Conservation (phyloP, 2,888 invertebrate genomes). For the Pteria penguin region DNA sequence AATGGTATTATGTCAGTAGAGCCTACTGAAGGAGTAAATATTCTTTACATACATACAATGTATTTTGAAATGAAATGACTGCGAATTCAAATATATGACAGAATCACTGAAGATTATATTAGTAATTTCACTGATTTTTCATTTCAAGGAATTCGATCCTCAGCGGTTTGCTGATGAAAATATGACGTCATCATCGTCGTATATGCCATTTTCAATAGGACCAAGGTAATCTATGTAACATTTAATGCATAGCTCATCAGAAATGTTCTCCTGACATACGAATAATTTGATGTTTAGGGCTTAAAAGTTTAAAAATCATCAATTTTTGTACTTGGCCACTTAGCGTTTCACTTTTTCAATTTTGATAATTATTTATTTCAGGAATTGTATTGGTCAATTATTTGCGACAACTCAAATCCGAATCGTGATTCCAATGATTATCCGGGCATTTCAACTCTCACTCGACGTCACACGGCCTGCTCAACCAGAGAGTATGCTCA, state of each 20-base stretch:
- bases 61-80: too few species aligned
- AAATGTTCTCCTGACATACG: too few species aligned
- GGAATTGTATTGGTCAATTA: conserved; percentile 71
- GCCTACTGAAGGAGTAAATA: too few species aligned
- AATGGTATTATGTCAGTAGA: too few species aligned
- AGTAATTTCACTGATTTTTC: background rate
- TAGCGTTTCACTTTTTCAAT: background rate
- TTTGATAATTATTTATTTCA: conserved; percentile 42
- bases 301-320: too few species aligned
- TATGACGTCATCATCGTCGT: conserved; percentile 53
- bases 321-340: too few species aligned
- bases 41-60: too few species aligned
- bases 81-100: too few species aligned
- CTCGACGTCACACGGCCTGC: conserved; percentile 57
- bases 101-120: background rate
- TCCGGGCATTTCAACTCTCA: conserved; percentile 58
- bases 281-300: too few species aligned
- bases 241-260: too few species aligned
- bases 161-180: conserved; percentile 58
- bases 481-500: conserved; percentile 55
- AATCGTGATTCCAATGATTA: conserved; percentile 58
- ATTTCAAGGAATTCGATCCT: conserved; percentile 61
- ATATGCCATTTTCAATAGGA: conserved; percentile 67
- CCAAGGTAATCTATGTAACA: conserved; percentile 55
- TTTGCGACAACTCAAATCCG: conserved; percentile 71